Conservation (phyloP, 2,888 invertebrate species). For the Volucella zonaria region DNA sequence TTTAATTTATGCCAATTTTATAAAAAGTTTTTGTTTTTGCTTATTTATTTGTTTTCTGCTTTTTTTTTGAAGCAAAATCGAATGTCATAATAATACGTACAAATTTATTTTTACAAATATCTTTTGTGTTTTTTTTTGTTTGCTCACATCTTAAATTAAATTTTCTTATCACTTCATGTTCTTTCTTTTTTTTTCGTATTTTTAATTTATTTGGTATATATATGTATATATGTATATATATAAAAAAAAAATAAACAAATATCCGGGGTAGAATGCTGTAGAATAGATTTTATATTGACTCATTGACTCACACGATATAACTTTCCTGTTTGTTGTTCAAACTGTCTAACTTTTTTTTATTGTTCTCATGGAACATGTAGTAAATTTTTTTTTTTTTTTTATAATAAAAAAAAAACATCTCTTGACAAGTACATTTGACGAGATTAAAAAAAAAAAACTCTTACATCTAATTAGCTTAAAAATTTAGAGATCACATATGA, state of each 20-base stretch:
- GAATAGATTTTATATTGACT: conserved; percentile 1
- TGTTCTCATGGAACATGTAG: conserved; percentile 33
- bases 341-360: conserved; percentile 25
- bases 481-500: conserved; percentile 77
- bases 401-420: neutral
- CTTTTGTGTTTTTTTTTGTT: conserved; percentile 32
- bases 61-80: conserved; percentile 54
- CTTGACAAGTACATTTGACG: neutral
- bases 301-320: no score
- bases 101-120: conserved; percentile 32
- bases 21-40: neutral
- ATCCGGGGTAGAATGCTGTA: conserved; percentile 47
- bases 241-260: conserved; percentile 13
- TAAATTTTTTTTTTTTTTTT: neutral
- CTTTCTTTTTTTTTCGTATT: conserved; percentile 44
- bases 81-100: conserved; percentile 52
- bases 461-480: conserved; percentile 69
- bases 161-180: conserved; percentile 68
- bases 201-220: conserved; percentile 62
- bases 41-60: conserved; percentile 27
- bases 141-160: conserved; percentile 37
- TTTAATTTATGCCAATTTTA: conserved; percentile 64
- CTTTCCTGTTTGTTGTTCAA: neutral
- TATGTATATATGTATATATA: neutral
- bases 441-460: conserved; percentile 15